These are phyloP conservation scores for Dromius quadrimaculatus DNA, from an alignment of 2,888 invertebrate genomes.

Conservation along the genomic window DNA sequence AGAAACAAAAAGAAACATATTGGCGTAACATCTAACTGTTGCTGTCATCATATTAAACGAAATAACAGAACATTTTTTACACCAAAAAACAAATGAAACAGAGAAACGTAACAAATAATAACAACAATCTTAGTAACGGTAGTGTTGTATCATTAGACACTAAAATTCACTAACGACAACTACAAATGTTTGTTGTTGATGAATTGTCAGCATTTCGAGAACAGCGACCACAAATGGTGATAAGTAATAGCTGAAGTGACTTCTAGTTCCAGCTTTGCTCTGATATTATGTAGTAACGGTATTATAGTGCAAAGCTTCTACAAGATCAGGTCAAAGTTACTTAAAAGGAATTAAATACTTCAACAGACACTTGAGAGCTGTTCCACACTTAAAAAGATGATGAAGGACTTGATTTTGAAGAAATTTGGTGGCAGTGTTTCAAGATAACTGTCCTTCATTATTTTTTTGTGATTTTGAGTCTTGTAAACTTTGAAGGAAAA, in stretches of 20 bases:
- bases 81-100: constrained; percentile 4
- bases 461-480: neutral
- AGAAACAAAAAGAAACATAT: too few relatives aligned
- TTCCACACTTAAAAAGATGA: neutral
- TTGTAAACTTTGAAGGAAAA: too few relatives aligned
- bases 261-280: neutral
- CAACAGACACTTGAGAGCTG: neutral
- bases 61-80: constrained; percentile 8
- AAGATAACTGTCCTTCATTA: neutral
- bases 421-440: neutral
- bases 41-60: constrained; percentile 13
- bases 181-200: neutral
- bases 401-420: neutral
- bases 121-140: constrained; percentile 1
- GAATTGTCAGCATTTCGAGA: constrained; percentile 9
- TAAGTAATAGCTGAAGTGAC: neutral
- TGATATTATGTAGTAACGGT: neutral
- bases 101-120: neutral
- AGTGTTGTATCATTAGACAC: neutral
- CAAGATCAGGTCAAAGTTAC: neutral
- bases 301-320: neutral
- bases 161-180: neutral
- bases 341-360: neutral
- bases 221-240: neutral
- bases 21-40: too few relatives aligned